Conservation (phyloP, 2,888 invertebrate species). For the Ramazzottius varieornatus region DNA sequence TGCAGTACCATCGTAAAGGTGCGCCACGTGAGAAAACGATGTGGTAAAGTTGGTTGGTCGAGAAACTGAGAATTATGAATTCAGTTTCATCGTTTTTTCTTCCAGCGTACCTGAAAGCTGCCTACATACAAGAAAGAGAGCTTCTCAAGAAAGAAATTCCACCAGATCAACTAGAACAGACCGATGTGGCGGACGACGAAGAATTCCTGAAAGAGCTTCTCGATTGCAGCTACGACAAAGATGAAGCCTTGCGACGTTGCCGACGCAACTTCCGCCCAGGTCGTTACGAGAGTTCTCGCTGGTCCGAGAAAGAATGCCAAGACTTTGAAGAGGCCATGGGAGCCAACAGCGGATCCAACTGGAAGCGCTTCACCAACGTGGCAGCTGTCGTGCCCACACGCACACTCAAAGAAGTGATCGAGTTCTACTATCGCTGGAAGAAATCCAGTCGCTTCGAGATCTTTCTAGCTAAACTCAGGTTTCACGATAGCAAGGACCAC, state of each 20-base stretch:
- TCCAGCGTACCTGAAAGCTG: neutral
- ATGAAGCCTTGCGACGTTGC: neutral
- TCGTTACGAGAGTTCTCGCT: neutral
- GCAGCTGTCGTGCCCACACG: neutral
- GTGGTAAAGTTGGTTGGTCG: too few relatives aligned
- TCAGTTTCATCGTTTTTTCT: neutral
- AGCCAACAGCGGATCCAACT: neutral
- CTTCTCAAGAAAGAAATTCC: neutral
- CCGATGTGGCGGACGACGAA: neutral
- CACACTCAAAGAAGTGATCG: neutral
- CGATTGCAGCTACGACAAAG: neutral
- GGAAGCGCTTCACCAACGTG: neutral
- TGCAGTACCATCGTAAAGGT: too few relatives aligned
- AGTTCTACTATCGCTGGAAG: conserved; percentile 3
- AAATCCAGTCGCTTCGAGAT: neutral
- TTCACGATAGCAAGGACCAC: neutral
- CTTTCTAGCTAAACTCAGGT: neutral
- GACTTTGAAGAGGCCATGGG: neutral
- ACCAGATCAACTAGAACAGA: neutral
- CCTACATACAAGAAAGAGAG: neutral
- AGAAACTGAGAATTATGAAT: too few relatives aligned
- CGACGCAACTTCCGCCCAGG: neutral
- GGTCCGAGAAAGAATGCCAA: neutral
- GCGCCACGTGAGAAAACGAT: too few relatives aligned
- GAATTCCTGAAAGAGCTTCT: conserved; percentile 1